These are phyloP conservation scores for Hafferia zeledoni DNA, from an alignment of 2,797 vertebrate species.

Conservation along the genomic window DNA sequence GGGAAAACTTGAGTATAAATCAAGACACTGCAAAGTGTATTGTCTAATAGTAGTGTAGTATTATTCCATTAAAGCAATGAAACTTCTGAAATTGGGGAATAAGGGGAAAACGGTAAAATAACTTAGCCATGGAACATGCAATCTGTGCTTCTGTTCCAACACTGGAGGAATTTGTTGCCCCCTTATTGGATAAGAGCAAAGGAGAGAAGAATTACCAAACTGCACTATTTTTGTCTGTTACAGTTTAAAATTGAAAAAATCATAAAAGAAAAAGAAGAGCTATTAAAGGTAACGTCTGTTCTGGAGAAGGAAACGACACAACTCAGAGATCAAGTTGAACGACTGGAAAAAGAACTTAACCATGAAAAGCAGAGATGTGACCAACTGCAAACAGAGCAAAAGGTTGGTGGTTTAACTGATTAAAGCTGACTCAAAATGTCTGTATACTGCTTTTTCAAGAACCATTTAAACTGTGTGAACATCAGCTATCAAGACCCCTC, in stretches of 20 bases:
- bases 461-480: slow-evolving; percentile 51
- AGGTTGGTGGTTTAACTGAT: slow-evolving; percentile 81
- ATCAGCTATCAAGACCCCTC: slow-evolving; percentile 50
- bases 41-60: neutral
- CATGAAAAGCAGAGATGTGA: slow-evolving; percentile 85
- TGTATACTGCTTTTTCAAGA: slow-evolving; percentile 34
- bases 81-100: neutral
- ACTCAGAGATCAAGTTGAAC: slow-evolving; percentile 85
- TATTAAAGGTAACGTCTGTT: slow-evolving; percentile 84
- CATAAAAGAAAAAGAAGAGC: slow-evolving; percentile 91
- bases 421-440: neutral
- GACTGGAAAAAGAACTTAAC: slow-evolving; percentile 84
- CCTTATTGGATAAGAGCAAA: neutral
- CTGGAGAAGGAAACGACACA: slow-evolving; percentile 89
- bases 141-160: neutral
- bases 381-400: slow-evolving; percentile 86
- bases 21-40: neutral
- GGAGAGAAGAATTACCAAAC: neutral
- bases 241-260: slow-evolving; percentile 96
- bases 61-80: neutral
- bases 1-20: neutral
- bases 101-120: neutral
- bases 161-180: neutral
- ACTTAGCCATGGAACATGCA: neutral
- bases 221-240: neutral